Evolutionary conservation across 2,113 vertebrate genomes (phyloP).

Genomic region (Numenius arquata): DNA sequence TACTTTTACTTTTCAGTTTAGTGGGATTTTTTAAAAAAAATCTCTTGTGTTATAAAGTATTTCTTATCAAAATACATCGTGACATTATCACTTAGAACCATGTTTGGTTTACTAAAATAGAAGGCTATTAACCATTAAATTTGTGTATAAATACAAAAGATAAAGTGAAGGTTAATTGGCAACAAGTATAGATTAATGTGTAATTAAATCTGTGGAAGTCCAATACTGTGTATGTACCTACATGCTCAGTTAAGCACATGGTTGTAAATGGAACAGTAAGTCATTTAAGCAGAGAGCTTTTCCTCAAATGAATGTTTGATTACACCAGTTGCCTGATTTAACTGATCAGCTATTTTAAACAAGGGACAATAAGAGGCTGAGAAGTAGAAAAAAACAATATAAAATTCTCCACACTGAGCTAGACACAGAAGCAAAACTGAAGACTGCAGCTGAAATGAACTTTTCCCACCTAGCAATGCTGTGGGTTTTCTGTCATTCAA

Average conservation of each 20-base stretch:
- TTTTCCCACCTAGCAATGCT: neutral
- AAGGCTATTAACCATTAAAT: neutral
- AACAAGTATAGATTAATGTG: neutral
- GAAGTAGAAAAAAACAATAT: neutral
- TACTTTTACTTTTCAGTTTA: neutral
- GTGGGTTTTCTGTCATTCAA: neutral
- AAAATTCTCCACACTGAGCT: neutral
- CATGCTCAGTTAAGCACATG: neutral
- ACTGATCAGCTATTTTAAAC: neutral
- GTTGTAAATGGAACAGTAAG: neutral
- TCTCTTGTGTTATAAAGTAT: neutral
- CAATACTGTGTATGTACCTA: neutral
- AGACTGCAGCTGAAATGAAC: neutral
- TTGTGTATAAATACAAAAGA: neutral
- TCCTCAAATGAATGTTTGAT: conserved; percentile 1
- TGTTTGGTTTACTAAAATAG: neutral
- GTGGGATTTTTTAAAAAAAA: neutral
- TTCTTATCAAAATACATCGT: neutral
- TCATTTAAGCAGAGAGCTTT: neutral
- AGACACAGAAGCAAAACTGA: neutral
- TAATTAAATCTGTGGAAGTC: neutral
- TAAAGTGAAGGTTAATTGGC: neutral
- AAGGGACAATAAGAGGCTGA: neutral
- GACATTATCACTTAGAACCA: neutral
- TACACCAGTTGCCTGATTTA: neutral